Conservation (phyloP, 2,888 invertebrate species). For the Synanthedon andrenaeformis region DNA sequence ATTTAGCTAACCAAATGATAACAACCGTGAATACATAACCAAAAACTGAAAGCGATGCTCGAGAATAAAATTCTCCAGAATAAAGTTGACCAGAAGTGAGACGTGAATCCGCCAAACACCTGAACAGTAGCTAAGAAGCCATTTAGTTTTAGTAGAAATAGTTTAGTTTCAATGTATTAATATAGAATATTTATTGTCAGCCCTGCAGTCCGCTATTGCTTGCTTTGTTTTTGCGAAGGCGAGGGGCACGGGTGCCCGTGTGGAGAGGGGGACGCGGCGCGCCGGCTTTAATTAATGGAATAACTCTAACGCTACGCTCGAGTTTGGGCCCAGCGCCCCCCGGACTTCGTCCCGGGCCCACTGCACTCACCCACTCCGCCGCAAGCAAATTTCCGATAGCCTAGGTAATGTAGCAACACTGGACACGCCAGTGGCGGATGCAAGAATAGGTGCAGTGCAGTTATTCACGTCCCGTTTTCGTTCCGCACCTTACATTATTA, state of each 20-base stretch:
- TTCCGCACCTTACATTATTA: conserved; percentile 58
- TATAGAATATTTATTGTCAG: conserved; percentile 20
- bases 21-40: too few relatives aligned
- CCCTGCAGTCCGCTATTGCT: conserved; percentile 41
- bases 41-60: too few relatives aligned
- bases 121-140: too few relatives aligned
- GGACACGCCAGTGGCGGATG: too few relatives aligned
- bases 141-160: too few relatives aligned
- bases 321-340: conserved; percentile 17
- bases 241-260: conserved; percentile 12
- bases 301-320: conserved; percentile 36
- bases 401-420: not conserved
- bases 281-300: conserved; percentile 60
- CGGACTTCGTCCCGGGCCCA: conserved; percentile 13
- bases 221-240: conserved; percentile 45
- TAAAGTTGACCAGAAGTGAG: too few relatives aligned
- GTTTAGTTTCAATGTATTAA: not conserved
- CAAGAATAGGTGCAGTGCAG: not conserved
- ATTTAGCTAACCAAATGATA: too few relatives aligned
- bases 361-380: conserved; percentile 13
- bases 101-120: too few relatives aligned
- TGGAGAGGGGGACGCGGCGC: conserved; percentile 13
- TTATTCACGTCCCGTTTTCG: conserved; percentile 18
- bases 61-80: too few relatives aligned
- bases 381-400: not conserved